Conservation (phyloP, 2,113 vertebrate genomes). For the Promerops cafer region DNA sequence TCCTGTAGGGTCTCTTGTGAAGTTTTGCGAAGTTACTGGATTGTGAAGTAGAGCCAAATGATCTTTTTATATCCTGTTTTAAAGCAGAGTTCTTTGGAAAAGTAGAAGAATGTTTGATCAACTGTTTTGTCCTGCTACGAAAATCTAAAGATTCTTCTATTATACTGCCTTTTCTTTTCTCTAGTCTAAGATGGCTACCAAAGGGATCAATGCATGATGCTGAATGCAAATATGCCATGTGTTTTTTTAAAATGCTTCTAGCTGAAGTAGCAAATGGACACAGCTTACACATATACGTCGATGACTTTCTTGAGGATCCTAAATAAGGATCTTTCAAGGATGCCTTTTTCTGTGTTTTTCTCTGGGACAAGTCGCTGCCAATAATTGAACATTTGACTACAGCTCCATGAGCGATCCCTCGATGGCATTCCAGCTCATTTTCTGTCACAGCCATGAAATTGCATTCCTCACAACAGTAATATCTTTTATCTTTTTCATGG, state of each 20-base stretch:
- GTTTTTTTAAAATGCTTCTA: conserved; percentile 78
- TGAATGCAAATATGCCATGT: conserved; percentile 76
- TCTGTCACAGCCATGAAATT: conserved; percentile 83
- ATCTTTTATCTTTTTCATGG: conserved; percentile 86
- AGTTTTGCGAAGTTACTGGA: conserved; percentile 78
- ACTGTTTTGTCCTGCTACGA: conserved; percentile 67
- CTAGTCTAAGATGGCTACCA: conserved; percentile 68
- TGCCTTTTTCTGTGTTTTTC: conserved; percentile 74
- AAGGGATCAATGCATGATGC: conserved; percentile 70
- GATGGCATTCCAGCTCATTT: conserved; percentile 82
- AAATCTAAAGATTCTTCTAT: conserved; percentile 69
- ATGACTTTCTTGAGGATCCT: conserved; percentile 72
- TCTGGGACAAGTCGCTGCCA: conserved; percentile 65
- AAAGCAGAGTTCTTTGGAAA: conserved; percentile 83
- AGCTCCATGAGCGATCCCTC: conserved; percentile 76
- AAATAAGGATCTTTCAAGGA: conserved; percentile 68
- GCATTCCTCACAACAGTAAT: conserved; percentile 85
- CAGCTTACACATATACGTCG: conserved; percentile 73
- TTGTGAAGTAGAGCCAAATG: conserved; percentile 70
- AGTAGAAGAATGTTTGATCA: conserved; percentile 71
- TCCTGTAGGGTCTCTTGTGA: conserved; percentile 80
- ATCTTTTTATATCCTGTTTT: conserved; percentile 78
- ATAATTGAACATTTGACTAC: conserved; percentile 71
- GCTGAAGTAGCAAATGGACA: conserved; percentile 78
- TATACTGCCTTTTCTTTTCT: conserved; percentile 72